Evolutionary conservation across 1,140 invertebrate species (phyloP).

Genomic region (Ruditapes philippinarum): DNA sequence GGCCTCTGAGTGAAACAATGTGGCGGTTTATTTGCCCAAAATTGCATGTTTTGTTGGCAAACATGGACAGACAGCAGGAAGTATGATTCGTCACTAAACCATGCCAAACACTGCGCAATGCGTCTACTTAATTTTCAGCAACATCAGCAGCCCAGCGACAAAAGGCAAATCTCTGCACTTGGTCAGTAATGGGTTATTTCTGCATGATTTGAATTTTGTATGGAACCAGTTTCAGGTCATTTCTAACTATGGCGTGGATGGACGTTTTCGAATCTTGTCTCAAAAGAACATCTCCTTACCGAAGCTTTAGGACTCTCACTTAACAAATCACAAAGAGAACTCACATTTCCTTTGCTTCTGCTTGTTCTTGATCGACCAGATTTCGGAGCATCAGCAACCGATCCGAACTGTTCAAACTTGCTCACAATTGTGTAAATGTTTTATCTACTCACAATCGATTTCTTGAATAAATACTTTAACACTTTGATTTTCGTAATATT

Average conservation of each 20-base stretch:
- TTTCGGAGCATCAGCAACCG: no score
- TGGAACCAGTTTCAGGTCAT: neutral
- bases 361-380: neutral
- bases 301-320: neutral
- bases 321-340: no score
- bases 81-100: slow-evolving; percentile 14
- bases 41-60: slow-evolving; percentile 33
- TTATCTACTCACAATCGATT: neutral
- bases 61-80: slow-evolving; percentile 19
- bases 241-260: no score
- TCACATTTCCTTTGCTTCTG: neutral
- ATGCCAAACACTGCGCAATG: no score
- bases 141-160: neutral
- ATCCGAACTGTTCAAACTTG: neutral
- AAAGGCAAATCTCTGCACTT: neutral
- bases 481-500: no score
- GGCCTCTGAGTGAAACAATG: slow-evolving; percentile 34
- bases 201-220: slow-evolving; percentile 11
- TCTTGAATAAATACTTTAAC: neutral
- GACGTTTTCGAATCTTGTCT: neutral
- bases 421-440: neutral
- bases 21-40: slow-evolving; percentile 29
- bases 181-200: neutral
- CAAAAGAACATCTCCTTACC: neutral
- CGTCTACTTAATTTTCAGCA: neutral